A percentile compares a stretch with the other conserved stretches of the same genome.
Conservation (phyloP, 2,888 invertebrate species). For the Magallana nippona region DNA sequence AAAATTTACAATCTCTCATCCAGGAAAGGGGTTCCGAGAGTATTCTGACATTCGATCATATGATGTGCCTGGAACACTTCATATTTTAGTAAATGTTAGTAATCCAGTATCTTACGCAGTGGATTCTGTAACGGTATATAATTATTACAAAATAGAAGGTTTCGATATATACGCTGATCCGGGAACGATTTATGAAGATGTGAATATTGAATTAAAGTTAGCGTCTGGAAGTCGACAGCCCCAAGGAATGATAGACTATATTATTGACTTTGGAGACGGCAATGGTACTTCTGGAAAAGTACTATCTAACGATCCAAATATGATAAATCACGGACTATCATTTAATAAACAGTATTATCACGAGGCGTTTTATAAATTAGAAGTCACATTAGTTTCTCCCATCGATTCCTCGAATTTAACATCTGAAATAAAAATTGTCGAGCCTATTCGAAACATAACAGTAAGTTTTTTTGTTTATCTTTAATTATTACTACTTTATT, state of each 20-base stretch:
- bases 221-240: background rate
- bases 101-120: background rate
- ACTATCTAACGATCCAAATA: background rate
- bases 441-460: constrained; percentile 5
- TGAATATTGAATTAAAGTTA: background rate
- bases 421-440: constrained; percentile 9
- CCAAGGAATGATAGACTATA: background rate
- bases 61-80: background rate
- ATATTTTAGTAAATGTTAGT: background rate
- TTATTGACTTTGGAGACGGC: background rate
- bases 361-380: background rate
- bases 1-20: background rate
- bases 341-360: background rate
- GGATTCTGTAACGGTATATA: background rate
- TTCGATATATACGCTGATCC: background rate
- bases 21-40: background rate
- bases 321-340: background rate
- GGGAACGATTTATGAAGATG: constrained; percentile 17
- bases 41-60: background rate
- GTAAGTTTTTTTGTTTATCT: background rate
- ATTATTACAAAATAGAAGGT: constrained; percentile 16
- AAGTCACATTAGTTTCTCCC: background rate
- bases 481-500: too few relatives aligned
- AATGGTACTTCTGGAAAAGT: background rate
- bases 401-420: constrained; percentile 7